phyloP scores from a whole-genome alignment of 2,113 vertebrate species.

The Catagonus wagneri region DNA sequence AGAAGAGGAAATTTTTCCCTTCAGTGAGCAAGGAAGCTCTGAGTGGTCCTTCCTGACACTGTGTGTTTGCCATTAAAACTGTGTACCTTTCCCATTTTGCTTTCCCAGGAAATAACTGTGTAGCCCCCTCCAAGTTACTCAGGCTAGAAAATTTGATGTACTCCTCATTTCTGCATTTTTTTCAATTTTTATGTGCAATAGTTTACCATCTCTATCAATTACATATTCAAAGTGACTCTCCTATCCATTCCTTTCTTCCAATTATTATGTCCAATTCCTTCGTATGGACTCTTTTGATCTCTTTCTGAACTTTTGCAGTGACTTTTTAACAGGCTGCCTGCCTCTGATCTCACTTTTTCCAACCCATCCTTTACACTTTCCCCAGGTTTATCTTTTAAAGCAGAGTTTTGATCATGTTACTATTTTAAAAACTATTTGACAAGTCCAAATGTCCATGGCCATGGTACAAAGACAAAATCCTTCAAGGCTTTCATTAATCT shows the following conservation, averaged over 20 bases:
- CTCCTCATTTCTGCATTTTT: background rate
- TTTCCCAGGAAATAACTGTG: background rate
- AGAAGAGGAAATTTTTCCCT: background rate
- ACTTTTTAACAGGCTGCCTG: background rate
- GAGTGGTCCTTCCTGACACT: background rate
- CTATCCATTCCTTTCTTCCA: background rate
- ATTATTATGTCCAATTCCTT: background rate
- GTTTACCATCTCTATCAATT: background rate
- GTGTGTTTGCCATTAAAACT: background rate
- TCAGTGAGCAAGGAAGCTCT: background rate
- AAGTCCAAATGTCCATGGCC: background rate
- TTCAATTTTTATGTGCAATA: background rate
- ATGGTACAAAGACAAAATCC: background rate
- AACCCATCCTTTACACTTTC: background rate
- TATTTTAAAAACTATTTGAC: constrained; percentile 35
- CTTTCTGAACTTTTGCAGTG: background rate
- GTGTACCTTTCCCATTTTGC: background rate
- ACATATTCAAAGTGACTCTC: background rate
- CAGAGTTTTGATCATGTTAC: constrained; percentile 46
- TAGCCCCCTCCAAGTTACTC: background rate
- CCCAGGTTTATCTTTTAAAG: constrained; percentile 58
- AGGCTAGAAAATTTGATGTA: background rate
- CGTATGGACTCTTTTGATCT: background rate
- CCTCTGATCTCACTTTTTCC: background rate
- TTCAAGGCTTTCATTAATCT: constrained; percentile 34